Evolutionary conservation across 1,140 invertebrate species (phyloP).

Genomic region (Bombus confusus): DNA sequence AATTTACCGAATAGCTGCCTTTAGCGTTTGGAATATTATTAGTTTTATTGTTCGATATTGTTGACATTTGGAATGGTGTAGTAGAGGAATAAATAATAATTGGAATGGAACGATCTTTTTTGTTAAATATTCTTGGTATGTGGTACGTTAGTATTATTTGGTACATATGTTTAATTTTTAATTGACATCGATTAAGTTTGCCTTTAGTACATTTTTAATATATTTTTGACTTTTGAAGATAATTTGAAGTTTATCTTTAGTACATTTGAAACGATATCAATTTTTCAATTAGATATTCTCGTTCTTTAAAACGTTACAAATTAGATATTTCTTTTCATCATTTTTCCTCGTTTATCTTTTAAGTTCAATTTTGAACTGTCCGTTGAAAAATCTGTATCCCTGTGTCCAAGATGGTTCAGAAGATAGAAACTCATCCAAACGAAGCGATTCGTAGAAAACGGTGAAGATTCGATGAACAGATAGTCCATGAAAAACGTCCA

Average conservation of each 20-base stretch:
- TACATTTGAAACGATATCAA: not conserved
- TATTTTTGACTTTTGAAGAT: too few relatives aligned
- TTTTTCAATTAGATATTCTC: not conserved
- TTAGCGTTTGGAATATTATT: not conserved
- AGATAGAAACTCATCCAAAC: not conserved
- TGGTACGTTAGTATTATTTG: not conserved
- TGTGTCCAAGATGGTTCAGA: not conserved
- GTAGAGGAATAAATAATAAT: not conserved
- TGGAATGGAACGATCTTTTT: not conserved
- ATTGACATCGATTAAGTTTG: too few relatives aligned
- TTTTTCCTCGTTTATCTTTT: not conserved
- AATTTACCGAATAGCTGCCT: not conserved
- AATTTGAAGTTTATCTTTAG: too few relatives aligned
- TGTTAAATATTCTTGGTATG: not conserved
- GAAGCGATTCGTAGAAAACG: not conserved
- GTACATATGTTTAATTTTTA: not conserved
- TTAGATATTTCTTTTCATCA: not conserved
- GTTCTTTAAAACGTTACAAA: not conserved
- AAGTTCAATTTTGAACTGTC: not conserved
- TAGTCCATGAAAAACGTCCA: not conserved
- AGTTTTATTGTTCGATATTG: not conserved
- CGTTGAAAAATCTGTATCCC: not conserved
- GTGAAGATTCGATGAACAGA: not conserved
- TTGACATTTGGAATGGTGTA: not conserved
- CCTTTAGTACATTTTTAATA: too few relatives aligned